A percentile compares a stretch with the other conserved stretches of the same genome.
These are phyloP conservation scores for Myrmecobius fasciatus DNA, from an alignment of 2,113 vertebrate genomes.

Conservation along the genomic window DNA sequence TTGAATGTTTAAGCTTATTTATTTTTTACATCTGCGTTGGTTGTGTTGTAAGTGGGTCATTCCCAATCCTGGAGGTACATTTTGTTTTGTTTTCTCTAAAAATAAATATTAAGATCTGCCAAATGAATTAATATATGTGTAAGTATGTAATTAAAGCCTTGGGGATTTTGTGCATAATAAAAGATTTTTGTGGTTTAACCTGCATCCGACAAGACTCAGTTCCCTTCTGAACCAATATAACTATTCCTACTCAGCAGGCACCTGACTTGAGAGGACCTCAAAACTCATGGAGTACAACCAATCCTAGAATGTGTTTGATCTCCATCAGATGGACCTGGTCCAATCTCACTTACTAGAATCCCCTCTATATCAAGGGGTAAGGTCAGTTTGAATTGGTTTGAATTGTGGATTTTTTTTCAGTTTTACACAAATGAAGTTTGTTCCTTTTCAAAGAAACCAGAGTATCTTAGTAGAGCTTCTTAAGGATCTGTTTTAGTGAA, in stretches of 20 bases:
- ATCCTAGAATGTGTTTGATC: background rate
- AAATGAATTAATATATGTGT: slow-evolving; percentile 75
- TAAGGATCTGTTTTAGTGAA: background rate
- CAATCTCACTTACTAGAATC: too few species aligned
- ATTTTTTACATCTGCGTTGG: slow-evolving; percentile 81
- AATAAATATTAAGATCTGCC: slow-evolving; percentile 81
- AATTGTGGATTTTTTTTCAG: background rate
- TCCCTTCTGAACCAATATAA: background rate
- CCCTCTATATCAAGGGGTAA: background rate
- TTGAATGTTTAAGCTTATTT: slow-evolving; percentile 84
- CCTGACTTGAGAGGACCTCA: background rate
- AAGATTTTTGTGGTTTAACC: slow-evolving; percentile 75
- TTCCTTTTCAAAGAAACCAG: background rate
- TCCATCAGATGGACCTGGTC: background rate
- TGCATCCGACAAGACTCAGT: background rate
- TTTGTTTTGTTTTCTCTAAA: slow-evolving; percentile 67
- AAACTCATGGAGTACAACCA: background rate
- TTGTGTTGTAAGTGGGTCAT: slow-evolving; percentile 73
- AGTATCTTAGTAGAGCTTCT: background rate
- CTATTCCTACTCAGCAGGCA: background rate
- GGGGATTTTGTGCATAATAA: slow-evolving; percentile 78
- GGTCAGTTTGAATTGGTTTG: background rate
- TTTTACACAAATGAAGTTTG: background rate
- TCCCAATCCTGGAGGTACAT: slow-evolving; percentile 80
- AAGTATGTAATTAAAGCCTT: slow-evolving; percentile 15